Conservation (phyloP, 2,113 vertebrate species). For the Embiotoca jacksoni region DNA sequence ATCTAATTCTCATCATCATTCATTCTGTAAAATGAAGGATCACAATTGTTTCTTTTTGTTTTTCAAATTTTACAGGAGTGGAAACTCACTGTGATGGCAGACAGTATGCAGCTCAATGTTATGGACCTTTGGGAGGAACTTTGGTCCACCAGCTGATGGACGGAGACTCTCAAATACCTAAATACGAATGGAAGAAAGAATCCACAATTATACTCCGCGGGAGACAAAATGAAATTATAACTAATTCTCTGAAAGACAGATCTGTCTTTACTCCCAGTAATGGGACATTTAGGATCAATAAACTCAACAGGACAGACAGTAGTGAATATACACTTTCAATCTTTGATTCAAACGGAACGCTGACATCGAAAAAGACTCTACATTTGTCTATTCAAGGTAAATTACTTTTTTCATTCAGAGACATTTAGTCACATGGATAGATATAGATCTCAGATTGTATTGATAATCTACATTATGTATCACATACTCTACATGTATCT, state of each 20-base stretch:
- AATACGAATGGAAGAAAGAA: rapidly evolving
- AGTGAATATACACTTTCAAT: conserved; percentile 1
- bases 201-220: rapidly evolving
- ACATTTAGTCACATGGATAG: too few species aligned
- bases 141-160: conserved; percentile 54
- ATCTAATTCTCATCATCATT: too few species aligned
- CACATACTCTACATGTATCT: too few species aligned
- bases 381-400: conserved; percentile 61
- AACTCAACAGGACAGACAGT: conserved; percentile 33
- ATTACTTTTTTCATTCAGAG: too few species aligned
- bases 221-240: rapidly evolving
- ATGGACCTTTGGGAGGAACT: conserved; percentile 66
- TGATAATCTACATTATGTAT: too few species aligned
- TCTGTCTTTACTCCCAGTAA: conserved; percentile 9
- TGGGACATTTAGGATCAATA: conserved; percentile 54
- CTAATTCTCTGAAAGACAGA: rapidly evolving
- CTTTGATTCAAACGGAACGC: rapidly evolving
- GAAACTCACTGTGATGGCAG: conserved; percentile 57
- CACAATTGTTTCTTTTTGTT: too few species aligned
- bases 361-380: rapidly evolving
- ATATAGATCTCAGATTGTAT: too few species aligned
- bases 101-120: conserved; percentile 53
- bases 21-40: too few species aligned
- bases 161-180: rapidly evolving
- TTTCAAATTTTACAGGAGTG: conserved; percentile 33